Conservation (phyloP, 2,888 invertebrate species). For the Harpagoxenus sublaevis region DNA sequence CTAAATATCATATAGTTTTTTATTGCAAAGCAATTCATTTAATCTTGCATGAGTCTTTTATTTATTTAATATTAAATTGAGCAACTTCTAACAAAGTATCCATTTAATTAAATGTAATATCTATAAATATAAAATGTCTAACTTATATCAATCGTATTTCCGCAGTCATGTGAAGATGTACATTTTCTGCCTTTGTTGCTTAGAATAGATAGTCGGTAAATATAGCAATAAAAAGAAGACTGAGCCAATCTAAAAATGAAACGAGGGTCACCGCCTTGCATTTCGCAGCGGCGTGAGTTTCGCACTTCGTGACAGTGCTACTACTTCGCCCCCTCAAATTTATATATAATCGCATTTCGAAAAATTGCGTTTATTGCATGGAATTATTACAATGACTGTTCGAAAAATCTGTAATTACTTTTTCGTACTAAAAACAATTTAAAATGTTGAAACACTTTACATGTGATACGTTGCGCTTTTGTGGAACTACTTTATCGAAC, state of each 20-base stretch:
- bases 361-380: slow-evolving; percentile 4
- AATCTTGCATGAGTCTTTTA: not conserved
- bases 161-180: not conserved
- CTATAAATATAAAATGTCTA: not conserved
- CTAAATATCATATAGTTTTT: not conserved
- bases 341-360: not conserved
- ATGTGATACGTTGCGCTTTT: slow-evolving; percentile 24
- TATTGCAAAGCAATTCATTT: not conserved
- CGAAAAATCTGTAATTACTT: not conserved
- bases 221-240: slow-evolving; percentile 34
- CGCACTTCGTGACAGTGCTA: not conserved
- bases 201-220: slow-evolving; percentile 4
- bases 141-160: not conserved
- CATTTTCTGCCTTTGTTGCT: not conserved
- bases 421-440: not conserved
- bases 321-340: not conserved
- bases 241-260: slow-evolving; percentile 38
- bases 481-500: slow-evolving; percentile 54
- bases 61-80: not conserved
- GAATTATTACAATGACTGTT: slow-evolving; percentile 3
- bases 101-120: slow-evolving; percentile 8
- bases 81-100: not conserved
- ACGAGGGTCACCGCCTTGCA: not conserved
- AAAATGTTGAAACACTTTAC: not conserved
- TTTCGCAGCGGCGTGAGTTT: not conserved